Evolutionary conservation across 2,888 invertebrate genomes (phyloP).

Genomic region (Chalcosyrphus nemorum): DNA sequence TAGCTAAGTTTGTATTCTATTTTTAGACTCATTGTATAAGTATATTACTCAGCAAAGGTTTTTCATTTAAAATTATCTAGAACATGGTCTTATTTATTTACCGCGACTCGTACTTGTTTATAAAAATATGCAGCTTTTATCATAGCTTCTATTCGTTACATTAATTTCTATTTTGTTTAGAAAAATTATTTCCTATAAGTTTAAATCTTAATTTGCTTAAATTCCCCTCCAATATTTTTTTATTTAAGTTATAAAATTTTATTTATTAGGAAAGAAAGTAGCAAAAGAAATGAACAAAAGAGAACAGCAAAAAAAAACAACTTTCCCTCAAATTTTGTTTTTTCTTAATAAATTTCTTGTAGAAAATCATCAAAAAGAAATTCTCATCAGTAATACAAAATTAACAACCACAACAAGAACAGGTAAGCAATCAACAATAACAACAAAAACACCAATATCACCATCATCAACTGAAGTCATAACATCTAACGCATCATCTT

Average conservation of each 20-base stretch:
- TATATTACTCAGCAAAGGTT: too few relatives aligned
- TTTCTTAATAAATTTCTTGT: constrained; percentile 65
- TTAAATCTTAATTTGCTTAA: neutral
- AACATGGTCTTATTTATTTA: too few relatives aligned
- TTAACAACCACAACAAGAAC: constrained; percentile 42
- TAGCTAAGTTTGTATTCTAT: too few relatives aligned
- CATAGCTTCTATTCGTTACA: neutral
- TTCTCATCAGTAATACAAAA: constrained; percentile 50
- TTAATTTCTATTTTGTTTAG: neutral
- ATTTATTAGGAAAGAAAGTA: constrained; percentile 43
- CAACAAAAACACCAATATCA: constrained; percentile 55
- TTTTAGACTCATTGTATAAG: too few relatives aligned
- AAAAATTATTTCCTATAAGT: neutral
- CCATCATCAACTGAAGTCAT: constrained; percentile 59
- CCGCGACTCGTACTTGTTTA: too few relatives aligned
- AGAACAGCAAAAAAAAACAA: too few relatives aligned
- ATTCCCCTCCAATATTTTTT: neutral
- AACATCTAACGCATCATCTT: constrained; percentile 47
- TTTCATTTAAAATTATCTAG: too few relatives aligned
- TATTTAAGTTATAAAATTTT: constrained; percentile 1
- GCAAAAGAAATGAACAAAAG: constrained; percentile 33
- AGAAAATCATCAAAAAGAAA: constrained; percentile 64
- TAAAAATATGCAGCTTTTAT: neutral
- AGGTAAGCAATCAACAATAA: constrained; percentile 63
- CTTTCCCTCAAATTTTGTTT: constrained; percentile 54